A percentile compares a stretch with the other conserved stretches of the same genome.
These are phyloP conservation scores for Orchesella flavescens DNA, from an alignment of 2,888 invertebrate genomes.

Conservation along the genomic window DNA sequence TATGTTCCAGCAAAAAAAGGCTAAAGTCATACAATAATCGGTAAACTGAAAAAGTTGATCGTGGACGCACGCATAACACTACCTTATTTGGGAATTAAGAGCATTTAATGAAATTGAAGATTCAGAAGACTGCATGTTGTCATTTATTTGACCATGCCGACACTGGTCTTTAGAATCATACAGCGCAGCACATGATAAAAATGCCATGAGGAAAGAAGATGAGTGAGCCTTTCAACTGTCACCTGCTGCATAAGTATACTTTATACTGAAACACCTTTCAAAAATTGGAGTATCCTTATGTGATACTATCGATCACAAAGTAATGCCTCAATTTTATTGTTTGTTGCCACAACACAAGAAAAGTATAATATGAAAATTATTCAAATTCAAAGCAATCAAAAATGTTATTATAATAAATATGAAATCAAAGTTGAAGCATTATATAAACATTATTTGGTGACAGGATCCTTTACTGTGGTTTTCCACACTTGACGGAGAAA, in stretches of 20 bases:
- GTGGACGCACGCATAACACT: conserved; percentile 56
- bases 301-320: too few relatives aligned
- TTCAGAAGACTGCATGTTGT: conserved; percentile 52
- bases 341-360: neutral
- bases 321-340: too few relatives aligned
- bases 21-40: neutral
- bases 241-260: too few relatives aligned
- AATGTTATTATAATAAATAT: neutral
- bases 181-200: conserved; percentile 50
- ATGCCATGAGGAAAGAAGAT: conserved; percentile 5
- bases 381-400: neutral
- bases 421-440: too few relatives aligned
- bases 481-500: conserved; percentile 15
- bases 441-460: too few relatives aligned
- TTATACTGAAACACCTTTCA: too few relatives aligned
- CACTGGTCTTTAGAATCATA: conserved; percentile 14
- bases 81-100: conserved; percentile 56
- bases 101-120: conserved; percentile 54
- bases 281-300: too few relatives aligned
- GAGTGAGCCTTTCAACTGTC: too few relatives aligned
- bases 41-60: conserved; percentile 38
- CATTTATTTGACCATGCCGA: conserved; percentile 45
- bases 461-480: conserved; percentile 47
- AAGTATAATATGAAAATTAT: neutral
- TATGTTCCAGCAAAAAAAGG: conserved; percentile 37